Base-by-base conservation (phyloP, 2,888 invertebrate genomes). In the Mongoloraphidia duomilia region DNA sequence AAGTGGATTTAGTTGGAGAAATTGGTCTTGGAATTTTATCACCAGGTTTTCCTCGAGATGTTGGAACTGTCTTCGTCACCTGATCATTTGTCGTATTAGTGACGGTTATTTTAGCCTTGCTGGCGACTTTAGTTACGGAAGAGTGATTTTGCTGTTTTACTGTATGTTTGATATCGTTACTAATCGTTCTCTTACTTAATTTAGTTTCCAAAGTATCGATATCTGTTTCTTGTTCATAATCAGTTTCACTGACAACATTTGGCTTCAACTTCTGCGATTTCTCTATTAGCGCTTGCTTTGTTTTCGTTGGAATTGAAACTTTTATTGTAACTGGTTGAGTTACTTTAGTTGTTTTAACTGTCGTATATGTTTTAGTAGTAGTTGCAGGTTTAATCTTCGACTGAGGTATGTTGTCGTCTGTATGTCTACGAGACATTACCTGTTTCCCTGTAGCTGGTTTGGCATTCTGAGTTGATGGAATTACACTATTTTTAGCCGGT, bases 181-280 rank as follows among this genome's bases (percentile, higher is more conserved):
- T 44, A 26, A 13, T 2, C n/a, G 13, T 44, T 44, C 13, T 13
- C 12, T 44, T 10, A 33, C 6, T 51, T 46, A 36, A 42, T 37
- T 26, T 26, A 6, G 26, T 26, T 26, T 26, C 26, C 26, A 6
- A 6, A 5, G 26, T 26, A 6, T 26, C 26, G 10, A 44, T 26
- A 47, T 49, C 49, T 46, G 43, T 46, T 47, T 56, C 57, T 38
- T 48, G 39, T 38, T 64, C 63, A 34, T 54, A 49, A 9, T 57
- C 54, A 10, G 60, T 59, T 44, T 61, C 60, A 11, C 60, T 58
- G 45, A 63, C 63, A 14, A 57, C 54, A 39, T 10, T 62, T 61
- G 46, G 58, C 52, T 33, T 59, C 54, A 9, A 51, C 41, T 46
- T 60, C 55, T 8, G 59, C 59, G 51, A 60, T 60, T 50, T 57